A percentile compares a stretch with the other conserved stretches of the same genome.
Evolutionary conservation across 2,797 vertebrate genomes (phyloP).

Genomic region (Fratercula arctica): DNA sequence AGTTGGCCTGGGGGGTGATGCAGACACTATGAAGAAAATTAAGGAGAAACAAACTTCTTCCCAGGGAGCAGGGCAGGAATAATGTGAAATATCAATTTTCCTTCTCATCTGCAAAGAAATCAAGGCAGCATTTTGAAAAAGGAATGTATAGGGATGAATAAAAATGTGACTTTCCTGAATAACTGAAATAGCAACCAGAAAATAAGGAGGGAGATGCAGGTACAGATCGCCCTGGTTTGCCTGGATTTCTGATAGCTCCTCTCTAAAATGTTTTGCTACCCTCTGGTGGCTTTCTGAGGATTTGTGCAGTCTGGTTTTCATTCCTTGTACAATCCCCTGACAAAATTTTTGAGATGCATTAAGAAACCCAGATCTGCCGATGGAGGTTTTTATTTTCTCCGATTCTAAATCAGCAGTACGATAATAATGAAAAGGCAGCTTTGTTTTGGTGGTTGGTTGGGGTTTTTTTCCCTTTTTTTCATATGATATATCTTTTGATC

Average conservation of each 20-base stretch:
- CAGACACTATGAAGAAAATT: neutral
- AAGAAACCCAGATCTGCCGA: neutral
- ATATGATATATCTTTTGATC: neutral
- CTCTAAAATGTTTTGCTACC: conserved; percentile 73
- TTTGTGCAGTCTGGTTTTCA: neutral
- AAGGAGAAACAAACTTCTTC: neutral
- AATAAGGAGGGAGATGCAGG: neutral
- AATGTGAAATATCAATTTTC: neutral
- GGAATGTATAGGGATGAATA: neutral
- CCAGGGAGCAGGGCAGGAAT: neutral
- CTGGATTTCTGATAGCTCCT: neutral
- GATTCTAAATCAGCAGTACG: neutral
- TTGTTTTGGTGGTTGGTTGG: neutral
- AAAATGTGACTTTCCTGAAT: neutral
- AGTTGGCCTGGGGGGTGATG: neutral
- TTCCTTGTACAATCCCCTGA: neutral
- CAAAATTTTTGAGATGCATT: neutral
- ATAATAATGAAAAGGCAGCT: neutral
- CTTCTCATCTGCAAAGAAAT: neutral
- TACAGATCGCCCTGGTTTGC: rapidly evolving
- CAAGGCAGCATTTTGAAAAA: neutral
- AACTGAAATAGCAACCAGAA: neutral
- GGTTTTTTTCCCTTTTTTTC: neutral
- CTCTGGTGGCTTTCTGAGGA: conserved; percentile 67
- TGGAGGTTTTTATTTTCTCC: neutral